Percentiles rank a stretch among this genome's conserved stretches.
These are phyloP conservation scores for Mesorhabditis sp. DNA, from an alignment of 2,888 invertebrate genomes.

Conservation along the genomic window DNA sequence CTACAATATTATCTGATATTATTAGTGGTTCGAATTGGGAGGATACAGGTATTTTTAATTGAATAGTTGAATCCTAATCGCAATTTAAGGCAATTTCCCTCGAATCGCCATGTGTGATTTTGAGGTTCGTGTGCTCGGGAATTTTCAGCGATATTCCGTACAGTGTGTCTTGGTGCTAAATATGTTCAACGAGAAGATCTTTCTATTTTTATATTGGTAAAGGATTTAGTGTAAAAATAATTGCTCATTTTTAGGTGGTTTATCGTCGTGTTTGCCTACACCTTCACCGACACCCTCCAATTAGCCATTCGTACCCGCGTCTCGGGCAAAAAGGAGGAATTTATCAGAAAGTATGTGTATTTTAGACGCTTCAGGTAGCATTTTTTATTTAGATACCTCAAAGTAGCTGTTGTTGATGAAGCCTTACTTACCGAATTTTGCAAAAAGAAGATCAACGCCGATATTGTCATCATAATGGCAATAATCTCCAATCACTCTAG, in stretches of 20 bases:
- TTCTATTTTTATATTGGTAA: constrained; percentile 49
- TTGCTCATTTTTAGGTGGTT: constrained; percentile 14
- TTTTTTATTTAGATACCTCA: background rate
- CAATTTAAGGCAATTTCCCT: constrained; percentile 48
- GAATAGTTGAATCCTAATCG: background rate
- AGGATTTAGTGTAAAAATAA: background rate
- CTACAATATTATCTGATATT: constrained; percentile 44
- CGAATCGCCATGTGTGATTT: constrained; percentile 56
- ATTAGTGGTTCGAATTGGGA: constrained; percentile 52
- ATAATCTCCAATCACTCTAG: constrained; percentile 47
- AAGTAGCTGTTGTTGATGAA: background rate
- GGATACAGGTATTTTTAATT: constrained; percentile 23
- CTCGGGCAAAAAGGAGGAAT: background rate
- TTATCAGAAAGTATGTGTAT: constrained; percentile 1
- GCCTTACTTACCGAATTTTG: background rate
- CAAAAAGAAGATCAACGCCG: constrained; percentile 4
- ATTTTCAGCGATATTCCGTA: constrained; percentile 39
- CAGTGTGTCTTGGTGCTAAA: constrained; percentile 43
- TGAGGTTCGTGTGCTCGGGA: constrained; percentile 40
- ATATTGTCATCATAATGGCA: constrained; percentile 11
- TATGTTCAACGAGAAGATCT: constrained; percentile 56
- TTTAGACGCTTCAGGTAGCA: too few relatives aligned
- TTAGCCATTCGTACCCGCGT: background rate
- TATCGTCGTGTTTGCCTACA: constrained; percentile 29
- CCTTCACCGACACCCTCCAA: constrained; percentile 22